Evolutionary conservation across 2,888 invertebrate species (phyloP).

Genomic region (Nezara viridula): DNA sequence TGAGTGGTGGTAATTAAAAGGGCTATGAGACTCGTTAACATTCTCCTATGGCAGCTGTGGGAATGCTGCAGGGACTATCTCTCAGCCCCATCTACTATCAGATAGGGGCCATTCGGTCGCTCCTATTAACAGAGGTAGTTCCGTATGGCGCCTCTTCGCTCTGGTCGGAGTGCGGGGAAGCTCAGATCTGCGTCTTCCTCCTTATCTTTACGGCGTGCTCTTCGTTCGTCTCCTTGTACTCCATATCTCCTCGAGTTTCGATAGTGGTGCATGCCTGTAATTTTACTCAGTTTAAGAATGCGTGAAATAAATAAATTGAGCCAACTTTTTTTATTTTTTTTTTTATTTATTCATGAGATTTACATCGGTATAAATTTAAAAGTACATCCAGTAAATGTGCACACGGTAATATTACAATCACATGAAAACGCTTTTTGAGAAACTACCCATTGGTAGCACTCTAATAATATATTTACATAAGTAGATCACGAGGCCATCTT

Average conservation of each 20-base stretch:
- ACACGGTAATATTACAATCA: too few relatives aligned
- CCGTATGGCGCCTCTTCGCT: conserved; percentile 24
- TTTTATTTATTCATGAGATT: too few relatives aligned
- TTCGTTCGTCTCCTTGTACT: background rate
- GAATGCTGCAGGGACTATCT: conserved; percentile 6
- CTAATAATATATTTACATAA: too few relatives aligned
- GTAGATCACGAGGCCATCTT: too few relatives aligned
- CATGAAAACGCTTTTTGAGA: too few relatives aligned
- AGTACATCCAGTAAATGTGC: too few relatives aligned
- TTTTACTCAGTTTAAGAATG: background rate
- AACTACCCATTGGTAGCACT: too few relatives aligned
- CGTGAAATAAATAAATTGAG: background rate
- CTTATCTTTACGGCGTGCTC: background rate
- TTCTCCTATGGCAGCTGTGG: conserved; percentile 35
- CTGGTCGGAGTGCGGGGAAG: background rate
- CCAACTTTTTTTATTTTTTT: too few relatives aligned
- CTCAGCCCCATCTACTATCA: conserved; percentile 6
- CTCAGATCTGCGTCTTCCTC: background rate
- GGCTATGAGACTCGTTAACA: conserved; percentile 17
- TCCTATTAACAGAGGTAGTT: conserved; percentile 30
- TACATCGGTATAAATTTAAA: too few relatives aligned
- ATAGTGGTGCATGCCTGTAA: background rate
- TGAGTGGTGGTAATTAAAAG: conserved; percentile 40
- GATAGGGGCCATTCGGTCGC: background rate
- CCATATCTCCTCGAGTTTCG: background rate